Base-by-base conservation (phyloP, 1,140 invertebrate genomes). In the Campoletis sonorensis region DNA sequence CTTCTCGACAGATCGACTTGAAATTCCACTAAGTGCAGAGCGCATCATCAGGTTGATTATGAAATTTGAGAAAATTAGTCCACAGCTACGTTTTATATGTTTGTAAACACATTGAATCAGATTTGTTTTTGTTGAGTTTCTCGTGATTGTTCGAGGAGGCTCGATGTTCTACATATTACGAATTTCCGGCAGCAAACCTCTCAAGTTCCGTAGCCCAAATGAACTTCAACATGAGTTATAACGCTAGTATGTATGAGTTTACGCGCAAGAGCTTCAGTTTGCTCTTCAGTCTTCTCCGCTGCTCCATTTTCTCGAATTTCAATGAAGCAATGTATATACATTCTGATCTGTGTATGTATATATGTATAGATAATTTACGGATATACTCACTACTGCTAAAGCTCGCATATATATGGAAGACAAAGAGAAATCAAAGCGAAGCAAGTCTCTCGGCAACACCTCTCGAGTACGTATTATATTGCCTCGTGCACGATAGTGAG, bases 381-480 rank as follows among this genome's bases (percentile, higher is more conserved):
- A 27, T 27, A 26, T 51, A 21, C 26, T 68, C 77, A 49, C 21
- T 58, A 58, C 16, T 33, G 23, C n/a, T 27, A 4, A 15, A 27
- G 21, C 61, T 67, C 23, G 1, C 15, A 13, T 30, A 23, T 27
- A 13, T 67, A 70, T n/a, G 30, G 54, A 80, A 80, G 79, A 80
- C 79, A 80, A 80, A 80, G 79, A 75, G 70, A 73, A 75, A 80
- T 80, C 79, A 80, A 80, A 73, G 79, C 71, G 70, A 80, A 58
- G 37, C 72, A 33, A 75, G 49, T 54, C 21, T 33, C 72, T 54
- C 45, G 26, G 26, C 72, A 75, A 75, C 72, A 75, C 72, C 72
- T 75, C 11, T 54, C n/a, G 72, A 75, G 49, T 75, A 72, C 40
- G 70, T 72, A 72, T 72, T 49, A 58, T 75, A 75, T 70, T 70